Percentiles rank a stretch among this genome's conserved stretches.
phyloP scores from a whole-genome alignment of 2,113 vertebrate genomes.

The Callithrix jacchus region DNA sequence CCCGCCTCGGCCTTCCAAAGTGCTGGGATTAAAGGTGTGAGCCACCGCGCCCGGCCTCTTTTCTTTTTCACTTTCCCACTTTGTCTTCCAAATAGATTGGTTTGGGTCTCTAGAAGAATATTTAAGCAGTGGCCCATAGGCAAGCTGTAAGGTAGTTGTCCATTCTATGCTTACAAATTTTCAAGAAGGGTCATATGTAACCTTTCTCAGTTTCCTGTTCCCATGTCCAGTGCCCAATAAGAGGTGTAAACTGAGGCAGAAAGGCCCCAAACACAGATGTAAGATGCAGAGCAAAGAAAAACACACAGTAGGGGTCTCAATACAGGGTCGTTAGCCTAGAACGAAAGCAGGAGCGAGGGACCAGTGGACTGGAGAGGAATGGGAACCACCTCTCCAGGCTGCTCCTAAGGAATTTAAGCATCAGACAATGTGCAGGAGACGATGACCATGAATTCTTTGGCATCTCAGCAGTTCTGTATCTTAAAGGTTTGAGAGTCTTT shows the following conservation, averaged over 20 bases:
- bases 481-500: conserved; percentile 42
- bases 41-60: too few relatives aligned
- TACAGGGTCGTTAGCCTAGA: background rate
- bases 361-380: background rate
- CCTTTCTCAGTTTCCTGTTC: background rate
- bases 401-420: background rate
- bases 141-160: background rate
- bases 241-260: background rate
- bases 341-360: background rate
- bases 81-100: conserved; percentile 9
- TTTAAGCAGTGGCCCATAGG: background rate
- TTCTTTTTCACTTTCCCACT: background rate
- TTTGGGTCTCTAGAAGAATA: background rate
- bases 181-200: background rate
- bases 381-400: background rate
- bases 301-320: background rate
- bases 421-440: background rate
- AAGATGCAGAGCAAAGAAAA: background rate
- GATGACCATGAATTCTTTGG: background rate
- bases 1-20: too few relatives aligned
- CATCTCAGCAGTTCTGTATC: background rate
- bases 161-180: background rate
- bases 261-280: background rate
- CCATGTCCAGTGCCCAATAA: background rate
- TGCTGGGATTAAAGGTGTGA: too few relatives aligned